phyloP scores from a whole-genome alignment of 2,888 invertebrate genomes.

The Drosophila multiciliata region DNA sequence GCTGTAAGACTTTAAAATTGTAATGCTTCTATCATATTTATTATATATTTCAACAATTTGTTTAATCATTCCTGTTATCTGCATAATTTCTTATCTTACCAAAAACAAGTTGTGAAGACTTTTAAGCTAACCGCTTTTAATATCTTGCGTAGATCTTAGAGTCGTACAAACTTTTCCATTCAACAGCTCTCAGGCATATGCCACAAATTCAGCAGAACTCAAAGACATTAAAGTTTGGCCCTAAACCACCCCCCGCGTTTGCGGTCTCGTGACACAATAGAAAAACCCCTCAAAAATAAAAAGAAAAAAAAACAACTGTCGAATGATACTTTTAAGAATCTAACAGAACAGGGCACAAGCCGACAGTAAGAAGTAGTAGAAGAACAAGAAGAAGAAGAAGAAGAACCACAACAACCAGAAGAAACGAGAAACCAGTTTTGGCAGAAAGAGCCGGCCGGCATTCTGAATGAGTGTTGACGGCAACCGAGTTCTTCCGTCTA shows the following conservation, averaged over 20 bases:
- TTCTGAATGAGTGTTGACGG: slow-evolving; percentile 51
- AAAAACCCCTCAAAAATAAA: slow-evolving; percentile 15
- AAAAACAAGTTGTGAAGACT: slow-evolving; percentile 2
- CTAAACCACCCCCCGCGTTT: slow-evolving; percentile 8
- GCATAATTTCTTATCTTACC: slow-evolving; percentile 1
- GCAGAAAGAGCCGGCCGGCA: slow-evolving; percentile 71
- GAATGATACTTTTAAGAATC: slow-evolving; percentile 48
- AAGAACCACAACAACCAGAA: slow-evolving; percentile 49
- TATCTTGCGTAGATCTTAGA: slow-evolving; percentile 57
- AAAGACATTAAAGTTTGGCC: slow-evolving; percentile 48
- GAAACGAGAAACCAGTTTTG: slow-evolving; percentile 67
- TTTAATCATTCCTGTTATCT: background rate
- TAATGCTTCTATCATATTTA: background rate
- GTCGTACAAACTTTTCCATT: slow-evolving; percentile 64
- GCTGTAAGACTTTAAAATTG: background rate
- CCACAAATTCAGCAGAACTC: slow-evolving; percentile 61
- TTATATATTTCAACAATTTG: background rate
- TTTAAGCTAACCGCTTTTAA: slow-evolving; percentile 1
- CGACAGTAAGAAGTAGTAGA: slow-evolving; percentile 19
- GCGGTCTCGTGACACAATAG: slow-evolving; percentile 65
- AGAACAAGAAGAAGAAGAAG: slow-evolving; percentile 31
- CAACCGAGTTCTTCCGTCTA: slow-evolving; percentile 55
- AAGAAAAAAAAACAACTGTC: slow-evolving; percentile 26
- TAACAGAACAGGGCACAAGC: slow-evolving; percentile 32
- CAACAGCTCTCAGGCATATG: slow-evolving; percentile 44